Base-by-base conservation (phyloP, 2,113 vertebrate species). In the Clarias magur region DNA sequence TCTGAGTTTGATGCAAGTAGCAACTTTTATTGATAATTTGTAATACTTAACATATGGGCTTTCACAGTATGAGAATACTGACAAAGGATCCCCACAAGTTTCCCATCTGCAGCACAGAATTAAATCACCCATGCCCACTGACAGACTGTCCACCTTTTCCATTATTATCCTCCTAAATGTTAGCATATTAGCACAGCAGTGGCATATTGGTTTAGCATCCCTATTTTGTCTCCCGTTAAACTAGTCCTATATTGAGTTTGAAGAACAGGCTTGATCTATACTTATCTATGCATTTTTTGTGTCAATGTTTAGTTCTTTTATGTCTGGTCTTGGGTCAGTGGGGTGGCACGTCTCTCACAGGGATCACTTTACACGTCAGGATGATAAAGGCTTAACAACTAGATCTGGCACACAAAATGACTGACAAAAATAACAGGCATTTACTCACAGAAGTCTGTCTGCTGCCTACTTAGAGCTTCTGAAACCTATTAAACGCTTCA, bases 401-500 rank as follows among this genome's bases (percentile, higher is more conserved):
- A 86, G 88, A 88, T 83, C 75, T 88, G 86, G 85, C 89, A 85
- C 82, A 84, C 85, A 88, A 88, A 90, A 90, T 90, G 85, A 76
- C 87, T n/a, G 89, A 88, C 89, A 87, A 88, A 90, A 86, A 90
- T 90, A 88, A 90, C 88, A 92, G 86, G 62, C 89, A 81, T 89
- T 91, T 86, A 87, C 89, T 89, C 88, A 85, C 89, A 88, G 86
- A 84, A 89, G 85, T 81, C 80, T 75, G 83, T 87, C 87, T 88
- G 86, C 89, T 91, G 80, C 88, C 79, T 89, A 88, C 89, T 91
- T 91, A 90, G 85, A 88, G 87, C 88, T 73, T 84, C 90, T 84
- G 82, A 91, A 91, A 89, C 87, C 89, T 88, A 90, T 93, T 91
- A 91, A 90, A 89, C 80, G 87, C 88, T 90, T 90, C 91, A 91